Base-by-base conservation (phyloP, 1,140 invertebrate genomes). In the Drosophila sechellia region DNA sequence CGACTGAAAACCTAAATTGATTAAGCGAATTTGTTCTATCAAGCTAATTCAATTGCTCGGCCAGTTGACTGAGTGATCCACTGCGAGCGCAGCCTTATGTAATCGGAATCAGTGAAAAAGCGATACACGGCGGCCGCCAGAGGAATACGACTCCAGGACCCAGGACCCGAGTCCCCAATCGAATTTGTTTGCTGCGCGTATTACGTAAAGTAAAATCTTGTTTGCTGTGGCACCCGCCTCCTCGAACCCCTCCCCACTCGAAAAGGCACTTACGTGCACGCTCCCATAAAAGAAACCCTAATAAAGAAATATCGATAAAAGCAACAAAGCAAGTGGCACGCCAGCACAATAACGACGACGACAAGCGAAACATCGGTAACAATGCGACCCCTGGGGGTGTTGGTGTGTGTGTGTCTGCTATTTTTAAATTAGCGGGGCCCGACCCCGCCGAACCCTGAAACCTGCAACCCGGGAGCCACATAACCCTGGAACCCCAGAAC, bases 301-400 rank as follows among this genome's bases (percentile, higher is more conserved):
- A 87, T 87, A 86, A 86, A 86, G 84, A 86, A 86, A 86, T 87
- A 87, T 87, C 79, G 79, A 86, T 86, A 87, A 83, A 83, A 79
- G 69, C 66, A 70, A 70, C 64, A 63, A 68, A 83, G 71, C 50
- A 37, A 73, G 49, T 52, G 64, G 37, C 37, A 66, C 50, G 50
- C 55, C 66, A 69, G 31, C 35, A 48, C 49, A 55, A 39, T 27
- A 56, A 70, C 34, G 55, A 34, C 66, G 61, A 31, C 57, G 37
- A 31, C 37, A 72, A 55, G 39, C 49, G 59, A 31, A 46, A 50
- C 31, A 35, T 43, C 58, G 48, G 64, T 15, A 45, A 78, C 68
- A 79, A 78, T 56, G 56, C 50, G 20, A 43, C 58, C 54, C 43
- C 42, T 25, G 58, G 64, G 39, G 43, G 43, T 35, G 37, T 31